These are phyloP conservation scores for Rhynchomys soricoides DNA, from an alignment of 2,113 vertebrate genomes.

Conservation along the genomic window DNA sequence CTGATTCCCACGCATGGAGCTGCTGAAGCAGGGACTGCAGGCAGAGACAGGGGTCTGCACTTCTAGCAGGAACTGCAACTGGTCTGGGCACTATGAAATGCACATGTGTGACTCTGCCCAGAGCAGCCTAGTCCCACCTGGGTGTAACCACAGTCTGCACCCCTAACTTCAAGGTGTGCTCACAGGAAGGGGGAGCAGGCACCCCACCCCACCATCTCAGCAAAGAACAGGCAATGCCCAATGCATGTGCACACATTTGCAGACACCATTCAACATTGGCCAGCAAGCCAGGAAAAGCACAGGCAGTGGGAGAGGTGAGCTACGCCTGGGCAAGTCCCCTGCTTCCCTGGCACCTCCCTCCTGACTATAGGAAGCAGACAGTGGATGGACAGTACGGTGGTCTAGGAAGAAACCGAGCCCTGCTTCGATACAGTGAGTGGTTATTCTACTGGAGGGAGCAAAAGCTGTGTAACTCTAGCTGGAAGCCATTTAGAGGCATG, in stretches of 20 bases:
- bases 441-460: background rate
- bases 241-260: accelerated
- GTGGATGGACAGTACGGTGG: too few relatives aligned
- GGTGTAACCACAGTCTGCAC: background rate
- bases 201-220: background rate
- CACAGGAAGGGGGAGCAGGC: background rate
- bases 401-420: background rate
- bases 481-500: too few relatives aligned
- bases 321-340: background rate
- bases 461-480: background rate
- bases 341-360: background rate
- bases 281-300: background rate
- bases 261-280: too few relatives aligned
- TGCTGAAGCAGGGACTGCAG: background rate
- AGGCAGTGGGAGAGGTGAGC: accelerated
- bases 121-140: background rate
- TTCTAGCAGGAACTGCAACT: too few relatives aligned
- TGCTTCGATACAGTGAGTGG: background rate
- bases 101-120: background rate
- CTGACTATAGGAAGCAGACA: background rate
- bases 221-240: accelerated
- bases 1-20: background rate
- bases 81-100: background rate
- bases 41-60: background rate
- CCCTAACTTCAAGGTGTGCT: background rate